Base-by-base conservation (phyloP, 2,113 vertebrate genomes). In the Nycticorax nycticorax region DNA sequence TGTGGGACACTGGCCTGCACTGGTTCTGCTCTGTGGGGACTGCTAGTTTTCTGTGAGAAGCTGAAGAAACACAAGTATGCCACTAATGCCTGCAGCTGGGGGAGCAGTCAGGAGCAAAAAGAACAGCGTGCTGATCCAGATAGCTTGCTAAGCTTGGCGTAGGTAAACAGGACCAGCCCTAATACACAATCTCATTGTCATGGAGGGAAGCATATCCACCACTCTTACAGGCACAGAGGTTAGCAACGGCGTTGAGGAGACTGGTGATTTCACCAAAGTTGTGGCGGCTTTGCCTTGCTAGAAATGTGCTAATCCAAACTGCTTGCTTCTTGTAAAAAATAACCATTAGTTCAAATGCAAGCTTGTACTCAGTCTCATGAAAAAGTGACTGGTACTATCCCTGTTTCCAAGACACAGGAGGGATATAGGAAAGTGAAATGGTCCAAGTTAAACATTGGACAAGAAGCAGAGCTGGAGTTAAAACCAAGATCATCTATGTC, bases 351-450 rank as follows among this genome's bases (percentile, higher is more conserved):
- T 95, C 28, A 45, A 76, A 79, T 33, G 30, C 21, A 79, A 28
- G 30, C 12, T 43, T 68, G 7, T 82, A n/a, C 16, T 21, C 0
- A 0, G 3, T 59, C 53, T 88, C 41, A 37, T 52, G 37, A 50
- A 77, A 53, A 48, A 11, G 10, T 30, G 48, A 64, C 66, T 68
- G 28, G 17, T 41, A 20, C 41, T 37, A 8, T 50, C 27, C 6
- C 35, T 3, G 1, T 67, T 93, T 74, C 37, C 2, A 22, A 78
- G 64, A 37, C 28, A 39, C 37, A n/a, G 52, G 88, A 48, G 52
- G 26, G 6, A 35, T 85, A 28, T 0, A 91, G 43, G 14, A 60
- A 27, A 56, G 23, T 30, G 35, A 59, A 95, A 56, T 3, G 1
- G 19, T 88, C 55, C 64, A 63, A 59, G 37, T 71, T 92, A 89